Conservation (phyloP, 1,140 invertebrate genomes). For the Drosophila tani region DNA sequence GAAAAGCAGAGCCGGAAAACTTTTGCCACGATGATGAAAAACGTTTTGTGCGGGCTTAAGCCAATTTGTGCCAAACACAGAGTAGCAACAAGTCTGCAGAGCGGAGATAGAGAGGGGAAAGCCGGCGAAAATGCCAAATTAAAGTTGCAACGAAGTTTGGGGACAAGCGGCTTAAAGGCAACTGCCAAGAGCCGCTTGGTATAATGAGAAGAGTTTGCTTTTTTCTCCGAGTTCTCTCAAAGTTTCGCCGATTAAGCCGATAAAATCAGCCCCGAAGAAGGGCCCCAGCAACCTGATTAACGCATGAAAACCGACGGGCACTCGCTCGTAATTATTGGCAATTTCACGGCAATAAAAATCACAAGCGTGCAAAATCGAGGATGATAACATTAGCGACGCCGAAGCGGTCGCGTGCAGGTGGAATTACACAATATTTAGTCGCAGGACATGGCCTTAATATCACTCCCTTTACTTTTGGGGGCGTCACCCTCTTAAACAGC, state of each 20-base stretch:
- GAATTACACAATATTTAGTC: constrained; percentile 52
- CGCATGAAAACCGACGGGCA: constrained; percentile 21
- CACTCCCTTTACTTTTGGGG: constrained; percentile 23
- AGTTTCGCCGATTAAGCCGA: constrained; percentile 38
- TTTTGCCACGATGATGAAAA: constrained; percentile 72
- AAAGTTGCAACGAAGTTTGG: constrained; percentile 66
- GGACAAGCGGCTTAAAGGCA: constrained; percentile 52
- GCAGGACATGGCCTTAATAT: constrained; percentile 44
- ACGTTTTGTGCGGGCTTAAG: constrained; percentile 78
- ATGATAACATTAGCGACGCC: constrained; percentile 63
- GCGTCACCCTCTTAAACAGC: constrained; percentile 69
- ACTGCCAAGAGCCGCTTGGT: constrained; percentile 48
- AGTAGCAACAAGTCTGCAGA: constrained; percentile 42
- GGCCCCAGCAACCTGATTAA: constrained; percentile 28
- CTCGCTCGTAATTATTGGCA: constrained; percentile 76
- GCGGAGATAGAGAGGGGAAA: background rate
- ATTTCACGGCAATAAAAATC: constrained; percentile 83
- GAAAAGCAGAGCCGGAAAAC: constrained; percentile 68
- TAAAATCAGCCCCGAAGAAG: constrained; percentile 30
- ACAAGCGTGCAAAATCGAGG: constrained; percentile 79
- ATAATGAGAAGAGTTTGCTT: constrained; percentile 55
- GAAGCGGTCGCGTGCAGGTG: constrained; percentile 37
- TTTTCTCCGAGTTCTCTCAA: constrained; percentile 13
- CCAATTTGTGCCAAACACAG: constrained; percentile 77
- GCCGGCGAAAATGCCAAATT: constrained; percentile 52